phyloP scores from a whole-genome alignment of 2,797 vertebrate species.

The Sardinella longiceps region DNA sequence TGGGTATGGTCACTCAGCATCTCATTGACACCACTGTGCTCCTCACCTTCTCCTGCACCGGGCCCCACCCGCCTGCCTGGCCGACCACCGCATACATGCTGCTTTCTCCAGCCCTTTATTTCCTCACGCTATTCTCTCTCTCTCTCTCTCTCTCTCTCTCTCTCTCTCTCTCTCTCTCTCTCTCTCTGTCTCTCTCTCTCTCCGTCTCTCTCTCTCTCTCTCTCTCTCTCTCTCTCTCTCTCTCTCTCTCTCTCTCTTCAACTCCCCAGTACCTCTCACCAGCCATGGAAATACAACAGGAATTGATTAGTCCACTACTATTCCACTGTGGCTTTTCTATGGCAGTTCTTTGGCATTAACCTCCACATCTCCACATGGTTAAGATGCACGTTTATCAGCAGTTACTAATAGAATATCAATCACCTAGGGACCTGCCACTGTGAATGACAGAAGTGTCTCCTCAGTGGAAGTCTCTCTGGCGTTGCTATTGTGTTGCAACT shows the following conservation, averaged over 20 bases:
- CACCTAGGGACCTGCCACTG: background rate
- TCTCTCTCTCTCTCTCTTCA: background rate
- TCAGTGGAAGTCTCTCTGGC: background rate
- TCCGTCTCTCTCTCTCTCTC: background rate
- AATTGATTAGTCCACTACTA: too few relatives aligned
- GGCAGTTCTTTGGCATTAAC: background rate
- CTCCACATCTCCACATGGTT: background rate
- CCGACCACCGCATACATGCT: too few relatives aligned
- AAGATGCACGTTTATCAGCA: background rate
- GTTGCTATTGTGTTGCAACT: background rate
- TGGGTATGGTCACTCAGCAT: background rate
- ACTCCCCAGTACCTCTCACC: background rate
- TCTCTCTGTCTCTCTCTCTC: background rate
- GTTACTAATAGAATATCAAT: background rate
- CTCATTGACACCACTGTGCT: slow-evolving; percentile 2
- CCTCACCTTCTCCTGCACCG: background rate
- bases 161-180: background rate
- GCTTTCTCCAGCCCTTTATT: background rate
- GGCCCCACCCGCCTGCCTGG: background rate
- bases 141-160: background rate
- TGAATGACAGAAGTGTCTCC: background rate
- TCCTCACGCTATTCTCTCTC: too few relatives aligned
- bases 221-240: background rate
- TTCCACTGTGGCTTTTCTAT: background rate
- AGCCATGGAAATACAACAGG: too few relatives aligned